Percentiles rank a stretch among this genome's conserved stretches.
These are phyloP conservation scores for Turnix velox DNA, from an alignment of 2,113 vertebrate species.

Conservation along the genomic window DNA sequence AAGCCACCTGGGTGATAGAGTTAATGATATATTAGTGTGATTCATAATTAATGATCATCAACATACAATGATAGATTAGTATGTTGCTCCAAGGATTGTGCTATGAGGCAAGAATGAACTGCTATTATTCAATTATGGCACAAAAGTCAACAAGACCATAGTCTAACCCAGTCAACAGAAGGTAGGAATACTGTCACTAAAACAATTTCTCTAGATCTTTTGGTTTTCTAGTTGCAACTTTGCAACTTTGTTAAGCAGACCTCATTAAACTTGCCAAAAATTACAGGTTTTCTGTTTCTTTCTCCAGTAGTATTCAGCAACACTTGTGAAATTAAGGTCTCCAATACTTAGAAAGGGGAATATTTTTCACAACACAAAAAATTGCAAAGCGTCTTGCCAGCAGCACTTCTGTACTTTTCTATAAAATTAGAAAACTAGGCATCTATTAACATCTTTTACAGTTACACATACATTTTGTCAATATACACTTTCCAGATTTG, in stretches of 20 bases:
- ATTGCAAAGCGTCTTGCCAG: background rate
- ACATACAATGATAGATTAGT: slow-evolving; percentile 64
- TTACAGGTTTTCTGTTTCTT: slow-evolving; percentile 16
- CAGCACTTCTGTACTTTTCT: background rate
- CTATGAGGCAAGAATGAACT: slow-evolving; percentile 51
- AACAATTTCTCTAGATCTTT: background rate
- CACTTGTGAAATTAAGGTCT: background rate
- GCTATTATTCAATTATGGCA: slow-evolving; percentile 35
- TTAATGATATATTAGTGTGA: slow-evolving; percentile 68
- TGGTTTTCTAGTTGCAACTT: background rate
- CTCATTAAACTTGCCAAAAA: slow-evolving; percentile 33
- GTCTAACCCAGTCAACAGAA: slow-evolving; percentile 9
- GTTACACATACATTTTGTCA: background rate
- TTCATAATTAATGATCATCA: slow-evolving; percentile 69
- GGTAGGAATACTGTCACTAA: background rate
- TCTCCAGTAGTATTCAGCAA: slow-evolving; percentile 7
- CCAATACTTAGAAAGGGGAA: background rate
- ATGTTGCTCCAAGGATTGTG: slow-evolving; percentile 26
- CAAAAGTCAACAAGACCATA: background rate
- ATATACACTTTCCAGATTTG: background rate
- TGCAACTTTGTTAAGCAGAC: slow-evolving; percentile 30
- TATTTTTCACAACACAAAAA: background rate
- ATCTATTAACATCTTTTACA: background rate
- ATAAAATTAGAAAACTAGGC: background rate
- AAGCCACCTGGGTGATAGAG: slow-evolving; percentile 66